Conservation (phyloP, 2,888 invertebrate genomes). For the Choristoneura rosaceana region DNA sequence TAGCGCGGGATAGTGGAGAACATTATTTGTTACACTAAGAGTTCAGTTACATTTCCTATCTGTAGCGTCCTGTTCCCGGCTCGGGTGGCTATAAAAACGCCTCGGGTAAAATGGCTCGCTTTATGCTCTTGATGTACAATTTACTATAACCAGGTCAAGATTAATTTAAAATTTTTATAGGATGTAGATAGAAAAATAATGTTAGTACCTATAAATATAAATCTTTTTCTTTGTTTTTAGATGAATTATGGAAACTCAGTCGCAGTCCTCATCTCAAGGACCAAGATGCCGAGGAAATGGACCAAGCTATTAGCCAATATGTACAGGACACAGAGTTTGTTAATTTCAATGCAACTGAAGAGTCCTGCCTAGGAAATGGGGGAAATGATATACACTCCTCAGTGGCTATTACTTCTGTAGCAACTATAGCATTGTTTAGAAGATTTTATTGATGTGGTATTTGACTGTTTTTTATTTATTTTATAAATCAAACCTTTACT, state of each 20-base stretch:
- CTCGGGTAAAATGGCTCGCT: no score
- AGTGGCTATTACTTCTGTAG: conserved; percentile 64
- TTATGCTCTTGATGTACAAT: no score
- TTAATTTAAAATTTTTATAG: no score
- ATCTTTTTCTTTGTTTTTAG: conserved; percentile 56
- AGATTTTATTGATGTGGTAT: conserved; percentile 56
- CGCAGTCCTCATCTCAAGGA: conserved; percentile 71
- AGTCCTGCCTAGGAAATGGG: conserved; percentile 66
- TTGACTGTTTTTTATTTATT: no score
- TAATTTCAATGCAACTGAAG: conserved; percentile 73
- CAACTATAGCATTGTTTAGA: conserved; percentile 65
- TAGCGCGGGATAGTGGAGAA: no score
- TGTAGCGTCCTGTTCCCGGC: no score
- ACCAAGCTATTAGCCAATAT: conserved; percentile 67
- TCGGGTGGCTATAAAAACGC: no score
- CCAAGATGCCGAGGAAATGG: conserved; percentile 66
- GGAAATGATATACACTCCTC: conserved; percentile 60
- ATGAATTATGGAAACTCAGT: conserved; percentile 77
- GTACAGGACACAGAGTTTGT: conserved; percentile 64
- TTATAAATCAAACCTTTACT: no score
- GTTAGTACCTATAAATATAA: neutral
- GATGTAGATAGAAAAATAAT: no score
- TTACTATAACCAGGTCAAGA: no score
- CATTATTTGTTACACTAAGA: no score
- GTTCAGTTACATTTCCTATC: no score